These are phyloP conservation scores for Acholoe squamosa DNA, from an alignment of 2,888 invertebrate genomes.

Conservation along the genomic window DNA sequence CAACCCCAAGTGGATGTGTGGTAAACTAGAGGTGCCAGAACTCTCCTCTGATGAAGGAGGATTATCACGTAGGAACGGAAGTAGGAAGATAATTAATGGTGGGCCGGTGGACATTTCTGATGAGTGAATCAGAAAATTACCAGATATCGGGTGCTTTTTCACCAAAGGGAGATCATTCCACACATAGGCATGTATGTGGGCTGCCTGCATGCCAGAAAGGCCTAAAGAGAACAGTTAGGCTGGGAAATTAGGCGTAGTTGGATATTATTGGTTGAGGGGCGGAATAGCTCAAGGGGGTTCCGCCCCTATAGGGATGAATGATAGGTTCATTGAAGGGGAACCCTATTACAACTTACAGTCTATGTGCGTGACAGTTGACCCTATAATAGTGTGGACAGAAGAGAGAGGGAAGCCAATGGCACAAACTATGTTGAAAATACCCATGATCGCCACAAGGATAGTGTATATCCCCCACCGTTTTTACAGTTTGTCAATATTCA, in stretches of 20 bases:
- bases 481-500: no score
- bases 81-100: background rate
- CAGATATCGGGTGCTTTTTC: background rate
- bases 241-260: background rate
- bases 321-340: background rate
- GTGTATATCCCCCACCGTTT: no score
- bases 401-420: no score
- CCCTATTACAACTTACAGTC: no score
- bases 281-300: background rate
- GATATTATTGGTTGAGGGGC: background rate
- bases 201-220: background rate
- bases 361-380: no score
- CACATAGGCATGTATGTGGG: slow-evolving; percentile 35
- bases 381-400: no score
- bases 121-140: slow-evolving; percentile 49
- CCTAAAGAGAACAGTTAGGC: background rate
- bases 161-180: background rate
- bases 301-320: background rate
- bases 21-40: background rate
- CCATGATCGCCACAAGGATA: no score
- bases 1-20: background rate
- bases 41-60: background rate
- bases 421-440: no score
- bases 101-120: background rate
- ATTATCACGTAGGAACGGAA: background rate